Evolutionary conservation across 2,888 invertebrate genomes (phyloP).

Genomic region (Pocota personata): DNA sequence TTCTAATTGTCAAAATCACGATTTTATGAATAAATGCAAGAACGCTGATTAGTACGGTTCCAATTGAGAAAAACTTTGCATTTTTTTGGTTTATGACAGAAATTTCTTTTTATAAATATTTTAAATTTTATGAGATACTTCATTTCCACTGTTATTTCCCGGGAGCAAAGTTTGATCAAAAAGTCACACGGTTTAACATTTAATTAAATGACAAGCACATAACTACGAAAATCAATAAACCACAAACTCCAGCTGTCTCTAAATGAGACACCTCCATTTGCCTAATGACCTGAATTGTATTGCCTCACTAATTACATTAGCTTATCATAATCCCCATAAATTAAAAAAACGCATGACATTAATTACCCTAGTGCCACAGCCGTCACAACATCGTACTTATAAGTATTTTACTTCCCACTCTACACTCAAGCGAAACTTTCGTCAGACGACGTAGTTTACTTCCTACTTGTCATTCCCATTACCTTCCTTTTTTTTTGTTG

Average conservation of each 20-base stretch:
- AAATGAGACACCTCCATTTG: background rate
- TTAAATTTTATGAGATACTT: too few relatives aligned
- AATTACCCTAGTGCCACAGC: background rate
- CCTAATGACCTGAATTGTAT: background rate
- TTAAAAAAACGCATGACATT: background rate
- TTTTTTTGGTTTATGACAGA: too few relatives aligned
- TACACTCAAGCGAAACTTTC: background rate
- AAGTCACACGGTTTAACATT: background rate
- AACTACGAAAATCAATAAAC: background rate
- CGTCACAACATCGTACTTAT: background rate
- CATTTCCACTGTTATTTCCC: too few relatives aligned
- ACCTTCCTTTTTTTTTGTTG: slow-evolving; percentile 4
- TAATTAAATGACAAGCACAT: background rate
- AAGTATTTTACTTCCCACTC: slow-evolving; percentile 28
- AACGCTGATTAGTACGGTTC: too few relatives aligned
- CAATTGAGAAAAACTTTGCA: too few relatives aligned
- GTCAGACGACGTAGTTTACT: slow-evolving; percentile 11
- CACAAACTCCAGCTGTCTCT: background rate
- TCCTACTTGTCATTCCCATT: slow-evolving; percentile 13
- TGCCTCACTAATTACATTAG: background rate
- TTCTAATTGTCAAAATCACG: too few relatives aligned
- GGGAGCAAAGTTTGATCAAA: background rate
- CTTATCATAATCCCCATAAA: background rate
- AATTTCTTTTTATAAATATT: too few relatives aligned
- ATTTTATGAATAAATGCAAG: too few relatives aligned